Conservation (phyloP, 2,113 vertebrate species). For the Cyphomyrus discorhynchus region DNA sequence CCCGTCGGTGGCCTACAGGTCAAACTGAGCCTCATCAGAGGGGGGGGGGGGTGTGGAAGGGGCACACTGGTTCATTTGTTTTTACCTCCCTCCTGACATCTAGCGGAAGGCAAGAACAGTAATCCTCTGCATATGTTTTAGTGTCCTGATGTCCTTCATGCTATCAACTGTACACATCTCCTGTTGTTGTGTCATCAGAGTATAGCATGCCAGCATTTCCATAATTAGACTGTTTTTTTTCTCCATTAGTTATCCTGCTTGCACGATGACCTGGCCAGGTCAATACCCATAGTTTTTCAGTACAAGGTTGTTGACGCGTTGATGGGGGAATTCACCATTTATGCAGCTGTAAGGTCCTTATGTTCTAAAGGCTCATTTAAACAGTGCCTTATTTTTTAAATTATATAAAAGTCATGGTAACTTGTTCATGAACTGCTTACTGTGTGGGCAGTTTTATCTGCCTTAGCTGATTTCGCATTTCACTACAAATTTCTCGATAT, state of each 20-base stretch:
- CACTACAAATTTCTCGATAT: background rate
- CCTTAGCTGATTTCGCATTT: background rate
- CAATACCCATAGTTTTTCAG: background rate
- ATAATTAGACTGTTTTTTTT: background rate
- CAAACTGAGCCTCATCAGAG: background rate
- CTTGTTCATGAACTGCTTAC: background rate
- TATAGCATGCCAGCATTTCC: background rate
- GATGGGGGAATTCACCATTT: background rate
- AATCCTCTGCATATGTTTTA: too few relatives aligned
- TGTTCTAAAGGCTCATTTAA: background rate
- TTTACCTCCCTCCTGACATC: background rate
- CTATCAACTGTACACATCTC: background rate
- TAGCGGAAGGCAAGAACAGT: background rate
- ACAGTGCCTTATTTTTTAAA: background rate
- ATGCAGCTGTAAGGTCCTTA: background rate
- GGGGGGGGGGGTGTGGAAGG: background rate
- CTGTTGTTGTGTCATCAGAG: background rate
- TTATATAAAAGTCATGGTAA: background rate
- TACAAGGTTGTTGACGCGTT: background rate
- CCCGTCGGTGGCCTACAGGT: too few relatives aligned
- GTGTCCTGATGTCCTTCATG: background rate
- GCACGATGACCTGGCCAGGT: background rate
- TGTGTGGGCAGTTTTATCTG: background rate
- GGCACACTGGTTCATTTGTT: too few relatives aligned
- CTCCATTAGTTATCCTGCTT: background rate